Evolutionary conservation across 2,113 vertebrate genomes (phyloP).

Genomic region (Rhabdomys dilectus): DNA sequence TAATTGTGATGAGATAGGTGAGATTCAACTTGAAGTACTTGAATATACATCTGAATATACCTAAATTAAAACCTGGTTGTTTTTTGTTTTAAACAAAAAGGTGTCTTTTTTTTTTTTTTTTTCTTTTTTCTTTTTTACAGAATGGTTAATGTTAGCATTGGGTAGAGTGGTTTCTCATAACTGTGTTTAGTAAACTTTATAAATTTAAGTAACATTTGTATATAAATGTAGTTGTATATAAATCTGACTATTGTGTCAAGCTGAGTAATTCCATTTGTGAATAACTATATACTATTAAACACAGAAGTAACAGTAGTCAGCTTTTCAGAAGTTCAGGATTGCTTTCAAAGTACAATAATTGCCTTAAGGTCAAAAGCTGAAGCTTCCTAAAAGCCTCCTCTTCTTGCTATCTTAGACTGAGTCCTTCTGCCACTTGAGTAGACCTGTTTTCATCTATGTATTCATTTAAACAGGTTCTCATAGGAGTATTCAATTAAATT

Average conservation of each 20-base stretch:
- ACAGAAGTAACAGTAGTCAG: not conserved
- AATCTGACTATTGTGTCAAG: constrained; percentile 8
- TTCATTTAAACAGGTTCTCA: constrained; percentile 37
- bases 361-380: not conserved
- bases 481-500: constrained; percentile 38
- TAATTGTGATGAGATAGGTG: constrained; percentile 42
- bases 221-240: not conserved
- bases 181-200: constrained; percentile 30
- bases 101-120: not conserved
- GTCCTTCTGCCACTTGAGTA: not conserved
- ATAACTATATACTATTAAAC: not conserved
- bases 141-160: constrained; percentile 18
- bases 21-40: not conserved
- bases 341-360: constrained; percentile 30
- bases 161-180: not conserved
- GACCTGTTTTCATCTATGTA: constrained; percentile 27
- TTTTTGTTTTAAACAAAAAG: not conserved
- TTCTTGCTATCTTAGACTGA: not conserved
- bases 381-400: not conserved
- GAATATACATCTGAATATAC: not conserved
- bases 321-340: constrained; percentile 13
- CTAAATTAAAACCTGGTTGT: not conserved
- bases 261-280: not conserved
- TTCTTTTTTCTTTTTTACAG: not conserved
- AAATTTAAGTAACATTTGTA: constrained; percentile 23